Percentiles rank a stretch among this genome's conserved stretches.
These are phyloP conservation scores for Pteronura brasiliensis DNA, from an alignment of 2,113 vertebrate genomes.

Conservation along the genomic window DNA sequence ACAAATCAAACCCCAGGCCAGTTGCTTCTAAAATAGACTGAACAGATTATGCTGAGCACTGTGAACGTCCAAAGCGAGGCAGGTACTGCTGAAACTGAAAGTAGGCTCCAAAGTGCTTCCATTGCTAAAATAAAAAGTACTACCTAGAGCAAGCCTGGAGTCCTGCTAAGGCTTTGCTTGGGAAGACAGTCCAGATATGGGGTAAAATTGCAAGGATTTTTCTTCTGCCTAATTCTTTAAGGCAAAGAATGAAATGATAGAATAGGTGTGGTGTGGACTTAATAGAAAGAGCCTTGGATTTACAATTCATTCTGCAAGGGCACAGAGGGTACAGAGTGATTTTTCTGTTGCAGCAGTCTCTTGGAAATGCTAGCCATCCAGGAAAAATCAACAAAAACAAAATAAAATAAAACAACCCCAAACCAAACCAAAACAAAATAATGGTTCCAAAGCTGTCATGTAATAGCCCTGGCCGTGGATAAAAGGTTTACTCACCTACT, in stretches of 20 bases:
- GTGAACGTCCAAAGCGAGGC: not conserved
- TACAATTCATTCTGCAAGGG: not conserved
- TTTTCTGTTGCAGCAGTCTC: not conserved
- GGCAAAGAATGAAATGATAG: not conserved
- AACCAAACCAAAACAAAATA: not conserved
- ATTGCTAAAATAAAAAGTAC: not conserved
- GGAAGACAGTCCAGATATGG: not conserved
- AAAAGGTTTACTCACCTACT: not conserved
- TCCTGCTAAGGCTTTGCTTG: not conserved
- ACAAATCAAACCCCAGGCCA: not conserved
- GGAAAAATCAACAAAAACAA: not conserved
- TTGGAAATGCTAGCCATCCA: not conserved
- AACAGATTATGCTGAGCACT: not conserved
- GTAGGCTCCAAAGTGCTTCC: not conserved
- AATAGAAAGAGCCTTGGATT: not conserved
- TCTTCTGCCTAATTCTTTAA: not conserved
- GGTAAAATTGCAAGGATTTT: not conserved
- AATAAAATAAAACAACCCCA: not conserved
- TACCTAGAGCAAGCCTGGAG: not conserved
- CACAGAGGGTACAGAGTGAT: not conserved
- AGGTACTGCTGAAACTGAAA: not conserved
- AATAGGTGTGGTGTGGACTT: not conserved
- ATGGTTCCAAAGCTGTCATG: not conserved
- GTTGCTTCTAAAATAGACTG: not conserved
- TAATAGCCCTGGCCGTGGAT: not conserved